Conservation (phyloP, 2,888 invertebrate genomes). For the Melanostoma mellinum region DNA sequence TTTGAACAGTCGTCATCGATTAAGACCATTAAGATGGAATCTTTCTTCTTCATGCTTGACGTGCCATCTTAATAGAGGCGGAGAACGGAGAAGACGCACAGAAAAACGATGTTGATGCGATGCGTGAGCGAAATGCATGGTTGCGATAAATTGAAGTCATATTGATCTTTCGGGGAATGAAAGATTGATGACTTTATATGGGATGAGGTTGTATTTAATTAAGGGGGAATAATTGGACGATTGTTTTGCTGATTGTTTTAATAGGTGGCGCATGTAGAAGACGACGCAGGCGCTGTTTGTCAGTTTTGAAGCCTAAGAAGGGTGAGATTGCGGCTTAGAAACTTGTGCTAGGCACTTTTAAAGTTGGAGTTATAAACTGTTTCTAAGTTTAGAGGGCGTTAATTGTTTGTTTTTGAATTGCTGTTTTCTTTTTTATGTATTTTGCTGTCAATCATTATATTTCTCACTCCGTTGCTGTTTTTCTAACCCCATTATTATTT, state of each 20-base stretch:
- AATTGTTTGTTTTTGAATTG: no score
- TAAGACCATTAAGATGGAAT: constrained; percentile 64
- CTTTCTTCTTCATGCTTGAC: constrained; percentile 6
- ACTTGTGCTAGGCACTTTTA: no score
- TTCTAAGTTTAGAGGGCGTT: no score
- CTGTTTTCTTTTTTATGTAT: no score
- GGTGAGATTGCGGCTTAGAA: no score
- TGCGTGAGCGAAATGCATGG: constrained; percentile 11
- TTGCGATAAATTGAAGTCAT: constrained; percentile 61
- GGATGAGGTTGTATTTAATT: constrained; percentile 1
- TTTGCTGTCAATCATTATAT: no score
- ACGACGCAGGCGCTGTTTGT: no score
- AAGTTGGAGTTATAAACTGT: no score
- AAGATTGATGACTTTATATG: constrained; percentile 51
- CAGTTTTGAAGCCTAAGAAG: no score
- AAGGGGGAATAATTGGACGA: constrained; percentile 23
- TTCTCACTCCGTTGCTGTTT: no score
- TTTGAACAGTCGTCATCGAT: constrained; percentile 70
- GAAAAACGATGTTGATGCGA: constrained; percentile 22
- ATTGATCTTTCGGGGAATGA: constrained; percentile 50
- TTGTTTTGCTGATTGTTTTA: constrained; percentile 22
- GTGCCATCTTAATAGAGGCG: constrained; percentile 19
- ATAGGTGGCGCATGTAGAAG: no score
- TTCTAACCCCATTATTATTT: no score
- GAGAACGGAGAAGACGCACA: neutral